phyloP scores from a whole-genome alignment of 2,113 vertebrate genomes.

The Nibea albiflora region DNA sequence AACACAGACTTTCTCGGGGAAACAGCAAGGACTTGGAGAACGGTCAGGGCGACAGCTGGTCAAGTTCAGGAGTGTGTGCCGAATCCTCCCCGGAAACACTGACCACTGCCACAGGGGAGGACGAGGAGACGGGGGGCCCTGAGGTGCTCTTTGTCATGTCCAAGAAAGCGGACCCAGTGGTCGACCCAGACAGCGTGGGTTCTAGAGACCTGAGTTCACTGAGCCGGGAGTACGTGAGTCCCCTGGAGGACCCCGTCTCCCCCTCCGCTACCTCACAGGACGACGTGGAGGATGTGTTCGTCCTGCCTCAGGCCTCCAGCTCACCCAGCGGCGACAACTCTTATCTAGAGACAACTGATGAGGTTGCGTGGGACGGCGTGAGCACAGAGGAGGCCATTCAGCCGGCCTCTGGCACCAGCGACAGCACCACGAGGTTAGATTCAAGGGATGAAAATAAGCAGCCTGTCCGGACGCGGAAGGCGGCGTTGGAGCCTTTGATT shows the following conservation, averaged over 20 bases:
- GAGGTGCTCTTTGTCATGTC: conserved; percentile 73
- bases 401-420: conserved; percentile 10
- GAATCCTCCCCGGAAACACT: conserved; percentile 46
- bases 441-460: conserved; percentile 45
- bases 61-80: conserved; percentile 40
- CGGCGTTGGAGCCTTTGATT: conserved; percentile 38
- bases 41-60: conserved; percentile 46
- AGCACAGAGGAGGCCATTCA: conserved; percentile 36
- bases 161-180: conserved; percentile 57
- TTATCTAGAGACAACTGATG: conserved; percentile 20
- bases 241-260: conserved; percentile 78
- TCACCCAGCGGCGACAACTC: conserved; percentile 71
- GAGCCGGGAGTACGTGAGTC: conserved; percentile 76
- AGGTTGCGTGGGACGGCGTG: conserved; percentile 30
- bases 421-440: conserved; percentile 29
- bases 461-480: conserved; percentile 14
- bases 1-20: conserved; percentile 39
- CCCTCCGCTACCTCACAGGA: conserved; percentile 77
- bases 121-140: conserved; percentile 32
- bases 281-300: conserved; percentile 72
- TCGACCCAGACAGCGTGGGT: conserved; percentile 20
- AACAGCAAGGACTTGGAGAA: conserved; percentile 53
- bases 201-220: conserved; percentile 53
- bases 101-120: conserved; percentile 9
- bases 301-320: conserved; percentile 77